Evolutionary conservation across 2,113 vertebrate species (phyloP), one percentile per base, ranked within the genome.

Genomic region (Oncorhynchus kisutch): DNA sequence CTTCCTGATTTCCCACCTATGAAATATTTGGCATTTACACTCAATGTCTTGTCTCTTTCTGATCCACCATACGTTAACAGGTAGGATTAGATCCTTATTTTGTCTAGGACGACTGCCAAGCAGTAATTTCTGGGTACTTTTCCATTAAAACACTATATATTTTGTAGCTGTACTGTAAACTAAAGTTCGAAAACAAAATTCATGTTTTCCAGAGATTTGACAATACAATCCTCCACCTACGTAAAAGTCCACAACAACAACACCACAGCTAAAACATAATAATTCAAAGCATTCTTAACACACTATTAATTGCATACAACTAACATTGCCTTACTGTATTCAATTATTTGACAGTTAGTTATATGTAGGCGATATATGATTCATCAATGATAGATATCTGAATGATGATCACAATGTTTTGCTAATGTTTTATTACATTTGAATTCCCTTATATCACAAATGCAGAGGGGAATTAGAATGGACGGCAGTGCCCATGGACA

Each of bases 381-480:
- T 45, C 39, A 45, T 11, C 39, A 12, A 45, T 45, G 8, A 45
- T 45, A 45, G 39, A 45, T 45, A 45, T 62, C 5, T 60, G n/a
- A 62, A 24, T 62, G 7, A 62, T 24, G 2, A 22, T 62, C n/a
- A n/a, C 59, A 62, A 2, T 5, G n/a, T 24, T n/a, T 62, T 62
- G 7, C 59, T 22, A 62, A 20, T 62, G 18, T 22, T 62, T 11
- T 62, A 22, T 3, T 62, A 11, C 2, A n/a, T n/a, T 8, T 62
- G 18, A 62, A 22, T 62, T 62, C 59, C 59, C 59, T 22, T 24
- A 8, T 13, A 62, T 62, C 13, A 62, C 59, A 62, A 8, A 62
- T 62, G n/a, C n/a, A 62, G 45, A 54, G 60, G 75, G 71, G 71
- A 78, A 78, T 89, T 88, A 84, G 85, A 78, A 85, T 81, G 77